Base-by-base conservation (phyloP, 2,888 invertebrate genomes). In the Harpagoxenus sublaevis region DNA sequence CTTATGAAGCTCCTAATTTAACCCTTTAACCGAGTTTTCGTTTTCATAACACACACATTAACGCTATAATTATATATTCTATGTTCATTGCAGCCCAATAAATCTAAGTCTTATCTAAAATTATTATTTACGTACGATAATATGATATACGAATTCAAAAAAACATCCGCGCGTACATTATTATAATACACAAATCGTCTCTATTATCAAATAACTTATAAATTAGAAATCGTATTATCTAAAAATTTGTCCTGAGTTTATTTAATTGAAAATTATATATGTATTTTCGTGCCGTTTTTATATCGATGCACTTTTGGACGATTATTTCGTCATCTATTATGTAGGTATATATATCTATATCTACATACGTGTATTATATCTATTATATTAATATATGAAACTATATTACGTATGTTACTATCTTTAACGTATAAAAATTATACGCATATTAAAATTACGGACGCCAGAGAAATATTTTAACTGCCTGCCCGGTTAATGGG, bases 21-120 rank as follows among this genome's bases (percentile, higher is more conserved):
- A 81, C 79, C 79, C 79, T 81, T 81, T 81, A 81, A 81, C 79
- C 79, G 79, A 73, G 79, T 81, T 60, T 78, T 31, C 9, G 15
- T 71, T 73, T 48, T 39, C 48, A 23, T 71, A 63, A 79, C n/a
- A n/a, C n/a, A n/a, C n/a, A n/a, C n/a, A 60, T 81, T 73, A 66
- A 71, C 35, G 15, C 79, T 81, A 48, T 48, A 73, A 51, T 57
- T 79, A 70, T 78, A 35, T 75, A 42, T 65, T 31, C 39, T 78
- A 68, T 68, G n/a, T 42, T 42, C n/a, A 42, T 70, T 68, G 53
- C 8, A 45, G 31, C 18, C 42, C 62, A 74, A 55, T 65, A 45
- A n/a, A n/a, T 78, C 78, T 73, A 81, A 60, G 18, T 73, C 71
- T 73, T 81, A 81, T 73, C 79, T 81, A 81, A 79, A 79, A 73